Percentiles rank a stretch among this genome's conserved stretches.
Evolutionary conservation across 2,888 invertebrate genomes (phyloP).

Genomic region (Mamestra brassicae): DNA sequence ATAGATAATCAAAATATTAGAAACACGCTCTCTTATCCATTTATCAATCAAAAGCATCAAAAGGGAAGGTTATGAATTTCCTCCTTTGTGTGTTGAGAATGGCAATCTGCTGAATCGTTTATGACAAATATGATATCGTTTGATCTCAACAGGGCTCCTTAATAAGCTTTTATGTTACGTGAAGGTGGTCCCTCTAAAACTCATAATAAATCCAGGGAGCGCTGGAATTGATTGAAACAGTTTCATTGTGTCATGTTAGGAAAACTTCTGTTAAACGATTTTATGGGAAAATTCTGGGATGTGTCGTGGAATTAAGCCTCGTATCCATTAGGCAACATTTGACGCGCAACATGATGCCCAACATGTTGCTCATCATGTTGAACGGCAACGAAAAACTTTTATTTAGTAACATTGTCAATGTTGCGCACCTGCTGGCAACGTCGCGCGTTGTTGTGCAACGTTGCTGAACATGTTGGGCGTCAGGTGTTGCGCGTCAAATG

Average conservation of each 20-base stretch:
- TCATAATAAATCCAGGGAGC: conserved; percentile 1
- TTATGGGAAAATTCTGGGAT: neutral
- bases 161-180: conserved; percentile 24
- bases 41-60: conserved; percentile 23
- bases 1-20: conserved; percentile 12
- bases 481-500: too few species aligned
- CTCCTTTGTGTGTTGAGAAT: conserved; percentile 24
- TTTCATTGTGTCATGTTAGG: neutral
- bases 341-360: too few species aligned
- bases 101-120: conserved; percentile 25
- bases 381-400: too few species aligned
- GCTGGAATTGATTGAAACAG: conserved; percentile 7
- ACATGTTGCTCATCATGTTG: too few species aligned
- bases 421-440: too few species aligned
- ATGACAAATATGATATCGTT: conserved; percentile 34
- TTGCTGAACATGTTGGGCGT: too few species aligned
- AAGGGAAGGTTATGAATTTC: conserved; percentile 22
- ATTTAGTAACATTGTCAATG: too few species aligned
- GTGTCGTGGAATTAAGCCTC: neutral
- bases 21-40: conserved; percentile 12
- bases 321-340: too few species aligned
- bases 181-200: neutral
- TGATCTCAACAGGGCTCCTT: conserved; percentile 20
- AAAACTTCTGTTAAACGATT: neutral
- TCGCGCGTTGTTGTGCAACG: too few species aligned